Conservation (phyloP, 2,113 vertebrate genomes). For the Rhinichthys klamathensis region DNA sequence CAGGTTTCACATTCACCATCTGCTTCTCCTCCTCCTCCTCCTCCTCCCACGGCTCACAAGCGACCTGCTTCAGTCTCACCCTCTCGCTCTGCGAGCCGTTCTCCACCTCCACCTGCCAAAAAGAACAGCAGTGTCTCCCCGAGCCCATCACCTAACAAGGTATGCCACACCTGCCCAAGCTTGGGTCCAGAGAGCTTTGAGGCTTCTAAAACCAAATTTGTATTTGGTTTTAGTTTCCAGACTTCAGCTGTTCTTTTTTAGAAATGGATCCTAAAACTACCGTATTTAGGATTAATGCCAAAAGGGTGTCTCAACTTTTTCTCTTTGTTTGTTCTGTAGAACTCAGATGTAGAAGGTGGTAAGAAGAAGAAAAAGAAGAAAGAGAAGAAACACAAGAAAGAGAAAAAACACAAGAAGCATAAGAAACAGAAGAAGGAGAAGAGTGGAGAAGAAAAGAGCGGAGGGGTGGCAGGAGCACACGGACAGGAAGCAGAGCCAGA, state of each 20-base stretch:
- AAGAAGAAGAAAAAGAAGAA: constrained; percentile 95
- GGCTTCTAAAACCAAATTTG: not conserved
- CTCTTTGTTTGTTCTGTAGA: constrained; percentile 70
- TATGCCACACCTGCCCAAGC: constrained; percentile 57
- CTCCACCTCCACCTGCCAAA: constrained; percentile 84
- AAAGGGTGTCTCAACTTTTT: not conserved
- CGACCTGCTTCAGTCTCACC: constrained; percentile 81
- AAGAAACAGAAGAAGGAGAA: constrained; percentile 99
- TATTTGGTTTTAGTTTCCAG: too few relatives aligned
- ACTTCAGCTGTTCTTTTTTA: not conserved
- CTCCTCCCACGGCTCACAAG: constrained; percentile 82
- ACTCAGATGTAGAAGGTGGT: constrained; percentile 89
- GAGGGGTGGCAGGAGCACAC: constrained; percentile 40
- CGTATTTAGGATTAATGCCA: not conserved
- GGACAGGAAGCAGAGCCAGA: constrained; percentile 66
- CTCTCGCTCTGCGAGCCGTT: constrained; percentile 86
- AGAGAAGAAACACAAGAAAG: constrained; percentile 98
- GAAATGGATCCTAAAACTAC: not conserved
- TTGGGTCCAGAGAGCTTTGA: not conserved
- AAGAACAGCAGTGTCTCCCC: constrained; percentile 90
- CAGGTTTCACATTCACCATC: constrained; percentile 88
- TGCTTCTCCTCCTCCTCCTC: constrained; percentile 81
- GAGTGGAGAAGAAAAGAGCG: constrained; percentile 83
- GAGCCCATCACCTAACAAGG: constrained; percentile 93
- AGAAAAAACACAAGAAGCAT: constrained; percentile 99